phyloP scores from a whole-genome alignment of 2,797 vertebrate genomes.

The Myiotriccus ornatus region DNA sequence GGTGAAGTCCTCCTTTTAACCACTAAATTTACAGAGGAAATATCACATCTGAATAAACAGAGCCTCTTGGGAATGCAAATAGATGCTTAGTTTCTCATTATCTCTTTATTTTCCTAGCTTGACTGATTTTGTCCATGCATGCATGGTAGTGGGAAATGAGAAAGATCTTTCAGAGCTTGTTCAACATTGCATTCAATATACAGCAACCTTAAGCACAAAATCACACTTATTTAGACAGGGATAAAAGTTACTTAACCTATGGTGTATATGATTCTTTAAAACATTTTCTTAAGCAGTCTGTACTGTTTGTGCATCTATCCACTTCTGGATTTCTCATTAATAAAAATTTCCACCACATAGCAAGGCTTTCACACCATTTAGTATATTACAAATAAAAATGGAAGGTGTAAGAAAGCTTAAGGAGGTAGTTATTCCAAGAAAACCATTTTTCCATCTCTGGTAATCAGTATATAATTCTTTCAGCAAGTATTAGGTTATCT shows the following conservation, averaged over 20 bases:
- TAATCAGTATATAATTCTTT: neutral
- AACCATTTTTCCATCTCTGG: neutral
- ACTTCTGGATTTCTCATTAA: neutral
- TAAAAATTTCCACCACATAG: neutral
- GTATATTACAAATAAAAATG: neutral
- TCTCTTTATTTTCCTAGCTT: neutral
- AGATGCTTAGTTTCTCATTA: conserved; percentile 8
- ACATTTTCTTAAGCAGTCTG: neutral
- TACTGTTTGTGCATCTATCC: neutral
- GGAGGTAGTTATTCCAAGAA: neutral
- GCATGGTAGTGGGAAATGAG: neutral
- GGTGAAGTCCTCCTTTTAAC: neutral
- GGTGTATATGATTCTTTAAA: neutral
- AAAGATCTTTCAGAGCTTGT: neutral
- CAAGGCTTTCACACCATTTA: neutral
- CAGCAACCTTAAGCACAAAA: neutral
- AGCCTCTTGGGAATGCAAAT: neutral
- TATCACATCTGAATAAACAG: neutral
- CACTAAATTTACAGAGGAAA: neutral
- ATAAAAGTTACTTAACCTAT: neutral
- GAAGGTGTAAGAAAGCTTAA: neutral
- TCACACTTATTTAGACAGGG: neutral
- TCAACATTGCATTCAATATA: neutral
- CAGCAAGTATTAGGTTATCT: neutral
- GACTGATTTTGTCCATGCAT: neutral